phyloP scores from a whole-genome alignment of 2,113 vertebrate genomes.

The Numida meleagris region DNA sequence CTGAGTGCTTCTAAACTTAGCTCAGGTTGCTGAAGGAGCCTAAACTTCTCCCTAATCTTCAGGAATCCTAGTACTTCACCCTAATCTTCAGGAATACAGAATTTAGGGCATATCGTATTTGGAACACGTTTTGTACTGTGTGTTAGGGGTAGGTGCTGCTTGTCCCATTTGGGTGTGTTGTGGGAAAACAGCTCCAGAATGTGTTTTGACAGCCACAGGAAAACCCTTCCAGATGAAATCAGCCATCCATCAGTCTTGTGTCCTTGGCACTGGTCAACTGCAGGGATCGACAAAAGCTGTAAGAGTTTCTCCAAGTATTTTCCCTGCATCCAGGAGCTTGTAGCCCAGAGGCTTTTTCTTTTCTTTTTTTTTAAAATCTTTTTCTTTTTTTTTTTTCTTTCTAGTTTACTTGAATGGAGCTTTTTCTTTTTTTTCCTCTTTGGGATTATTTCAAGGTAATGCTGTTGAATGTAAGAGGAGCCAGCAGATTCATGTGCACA shows the following conservation, averaged over 20 bases:
- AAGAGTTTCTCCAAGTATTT: neutral
- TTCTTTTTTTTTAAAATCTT: neutral
- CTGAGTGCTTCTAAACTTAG: neutral
- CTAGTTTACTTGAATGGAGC: neutral
- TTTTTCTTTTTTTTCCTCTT: neutral
- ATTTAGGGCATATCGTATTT: neutral
- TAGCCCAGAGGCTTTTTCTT: neutral
- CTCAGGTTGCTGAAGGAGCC: neutral
- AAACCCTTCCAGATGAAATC: neutral
- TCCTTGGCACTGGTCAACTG: neutral
- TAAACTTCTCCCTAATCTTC: neutral
- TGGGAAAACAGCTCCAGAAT: neutral
- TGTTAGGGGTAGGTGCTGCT: neutral
- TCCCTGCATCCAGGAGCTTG: neutral
- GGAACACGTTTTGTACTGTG: too few species aligned
- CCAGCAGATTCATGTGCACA: rapidly evolving
- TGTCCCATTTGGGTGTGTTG: neutral
- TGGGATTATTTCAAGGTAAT: neutral
- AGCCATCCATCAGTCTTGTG: neutral
- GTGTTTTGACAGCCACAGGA: neutral
- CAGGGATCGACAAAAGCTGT: neutral
- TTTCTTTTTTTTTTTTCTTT: neutral
- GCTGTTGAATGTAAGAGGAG: neutral
- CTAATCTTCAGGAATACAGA: neutral
- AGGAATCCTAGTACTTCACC: too few species aligned